These are phyloP conservation scores for Scrobipalpa costella DNA, from an alignment of 2,888 invertebrate species.

Conservation along the genomic window DNA sequence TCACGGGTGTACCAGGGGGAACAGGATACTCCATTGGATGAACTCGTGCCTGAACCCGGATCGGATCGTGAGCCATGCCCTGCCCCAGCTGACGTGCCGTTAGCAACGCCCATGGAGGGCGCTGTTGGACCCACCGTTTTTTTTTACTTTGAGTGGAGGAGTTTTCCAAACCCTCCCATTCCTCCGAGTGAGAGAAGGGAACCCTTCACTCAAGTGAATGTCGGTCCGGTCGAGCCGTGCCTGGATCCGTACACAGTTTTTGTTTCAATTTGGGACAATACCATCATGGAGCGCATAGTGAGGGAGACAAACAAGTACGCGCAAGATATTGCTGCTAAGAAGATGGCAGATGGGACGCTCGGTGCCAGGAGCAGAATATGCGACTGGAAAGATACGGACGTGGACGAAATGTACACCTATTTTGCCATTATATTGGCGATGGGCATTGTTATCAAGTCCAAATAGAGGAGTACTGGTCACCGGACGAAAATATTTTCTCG, in stretches of 20 bases:
- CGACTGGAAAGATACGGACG: constrained; percentile 14
- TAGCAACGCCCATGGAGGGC: no score
- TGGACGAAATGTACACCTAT: constrained; percentile 35
- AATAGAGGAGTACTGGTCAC: constrained; percentile 39
- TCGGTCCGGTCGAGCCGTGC: constrained; percentile 33
- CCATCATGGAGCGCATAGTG: constrained; percentile 40
- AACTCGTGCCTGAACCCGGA: no score
- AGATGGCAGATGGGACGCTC: not conserved
- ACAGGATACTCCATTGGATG: no score
- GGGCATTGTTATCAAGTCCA: constrained; percentile 36
- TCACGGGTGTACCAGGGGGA: no score
- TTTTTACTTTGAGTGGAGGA: no score
- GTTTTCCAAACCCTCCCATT: no score
- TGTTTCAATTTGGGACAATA: constrained; percentile 40
- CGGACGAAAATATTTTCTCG: constrained; percentile 31
- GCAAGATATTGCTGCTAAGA: constrained; percentile 33
- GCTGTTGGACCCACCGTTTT: no score
- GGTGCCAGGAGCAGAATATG: not conserved
- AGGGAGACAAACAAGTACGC: constrained; percentile 40
- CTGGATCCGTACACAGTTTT: constrained; percentile 37
- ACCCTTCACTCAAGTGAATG: not conserved
- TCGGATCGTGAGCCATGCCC: no score
- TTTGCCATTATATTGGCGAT: constrained; percentile 37
- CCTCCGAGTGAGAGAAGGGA: no score
- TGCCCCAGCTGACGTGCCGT: no score